Evolutionary conservation across 2,797 vertebrate genomes (phyloP).

Genomic region (Artibeus lituratus): DNA sequence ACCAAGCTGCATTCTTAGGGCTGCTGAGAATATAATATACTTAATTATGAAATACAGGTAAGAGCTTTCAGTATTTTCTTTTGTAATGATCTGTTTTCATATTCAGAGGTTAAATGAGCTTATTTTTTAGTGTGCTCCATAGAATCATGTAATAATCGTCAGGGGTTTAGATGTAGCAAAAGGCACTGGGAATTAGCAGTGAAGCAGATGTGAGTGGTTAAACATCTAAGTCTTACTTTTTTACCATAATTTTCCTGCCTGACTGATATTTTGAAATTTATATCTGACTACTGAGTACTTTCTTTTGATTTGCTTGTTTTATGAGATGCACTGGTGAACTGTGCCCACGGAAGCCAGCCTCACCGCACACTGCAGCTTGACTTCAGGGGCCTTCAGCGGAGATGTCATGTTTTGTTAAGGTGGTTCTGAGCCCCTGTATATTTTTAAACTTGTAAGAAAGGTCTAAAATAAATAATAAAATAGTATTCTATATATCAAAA

Average conservation of each 20-base stretch:
- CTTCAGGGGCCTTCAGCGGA: conserved; percentile 59
- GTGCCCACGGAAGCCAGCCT: conserved; percentile 78
- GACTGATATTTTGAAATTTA: conserved; percentile 75
- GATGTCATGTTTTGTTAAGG: conserved; percentile 73
- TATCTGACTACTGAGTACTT: conserved; percentile 70
- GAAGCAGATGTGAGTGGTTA: conserved; percentile 27
- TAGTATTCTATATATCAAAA: conserved; percentile 77
- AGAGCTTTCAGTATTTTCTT: conserved; percentile 72
- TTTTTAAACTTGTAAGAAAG: conserved; percentile 82
- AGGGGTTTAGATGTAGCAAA: conserved; percentile 76
- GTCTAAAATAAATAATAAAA: conserved; percentile 82
- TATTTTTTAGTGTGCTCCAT: conserved; percentile 68
- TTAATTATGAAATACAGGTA: conserved; percentile 63
- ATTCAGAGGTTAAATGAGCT: conserved; percentile 63
- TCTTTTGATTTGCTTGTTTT: conserved; percentile 78
- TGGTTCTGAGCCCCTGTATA: conserved; percentile 80
- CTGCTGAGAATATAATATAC: conserved; percentile 52
- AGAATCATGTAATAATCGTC: conserved; percentile 68
- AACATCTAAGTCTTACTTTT: conserved; percentile 73
- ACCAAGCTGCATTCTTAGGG: conserved; percentile 62
- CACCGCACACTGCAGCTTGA: conserved; percentile 74
- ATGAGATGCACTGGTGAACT: conserved; percentile 77
- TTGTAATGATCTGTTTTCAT: conserved; percentile 77
- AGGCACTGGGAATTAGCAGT: conserved; percentile 26
- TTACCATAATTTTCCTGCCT: conserved; percentile 72